Conservation (phyloP, 2,888 invertebrate species). For the Panorpa germanica region DNA sequence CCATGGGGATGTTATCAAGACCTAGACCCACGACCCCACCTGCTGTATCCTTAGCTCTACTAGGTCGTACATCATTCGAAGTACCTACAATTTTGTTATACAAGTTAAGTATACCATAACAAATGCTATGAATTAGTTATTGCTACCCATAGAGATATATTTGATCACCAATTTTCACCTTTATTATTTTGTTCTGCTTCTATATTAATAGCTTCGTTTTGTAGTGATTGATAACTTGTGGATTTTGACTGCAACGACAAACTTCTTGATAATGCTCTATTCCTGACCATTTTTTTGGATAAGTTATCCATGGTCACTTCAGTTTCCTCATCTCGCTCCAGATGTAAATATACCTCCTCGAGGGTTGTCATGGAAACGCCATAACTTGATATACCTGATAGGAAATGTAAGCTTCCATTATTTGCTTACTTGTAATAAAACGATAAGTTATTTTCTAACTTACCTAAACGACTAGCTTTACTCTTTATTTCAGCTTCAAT, state of each 20-base stretch:
- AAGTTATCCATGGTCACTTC: slow-evolving; percentile 47
- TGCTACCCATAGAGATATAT: too few relatives aligned
- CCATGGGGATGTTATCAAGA: slow-evolving; percentile 41
- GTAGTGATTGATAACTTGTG: slow-evolving; percentile 52
- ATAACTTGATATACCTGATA: slow-evolving; percentile 50
- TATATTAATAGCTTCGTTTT: slow-evolving; percentile 27
- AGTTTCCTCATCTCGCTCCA: slow-evolving; percentile 56
- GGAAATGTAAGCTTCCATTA: neutral
- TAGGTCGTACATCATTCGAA: too few relatives aligned
- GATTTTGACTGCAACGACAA: slow-evolving; percentile 55
- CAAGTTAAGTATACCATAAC: slow-evolving; percentile 10
- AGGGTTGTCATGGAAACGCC: slow-evolving; percentile 80
- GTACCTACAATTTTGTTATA: too few relatives aligned
- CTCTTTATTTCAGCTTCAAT: slow-evolving; percentile 55
- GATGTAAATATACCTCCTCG: slow-evolving; percentile 67
- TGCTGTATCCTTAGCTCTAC: too few relatives aligned
- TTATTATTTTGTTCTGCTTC: too few relatives aligned
- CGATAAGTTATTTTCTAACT: slow-evolving; percentile 12
- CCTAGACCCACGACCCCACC: too few relatives aligned
- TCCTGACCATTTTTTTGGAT: slow-evolving; percentile 53
- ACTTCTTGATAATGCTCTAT: slow-evolving; percentile 48
- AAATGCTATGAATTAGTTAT: slow-evolving; percentile 7
- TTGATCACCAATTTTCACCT: too few relatives aligned
- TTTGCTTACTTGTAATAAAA: neutral
- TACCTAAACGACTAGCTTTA: slow-evolving; percentile 40